Evolutionary conservation across 2,888 invertebrate genomes (phyloP), one percentile per base, ranked within the genome.

Genomic region (Pseudolycoriella hygida): DNA sequence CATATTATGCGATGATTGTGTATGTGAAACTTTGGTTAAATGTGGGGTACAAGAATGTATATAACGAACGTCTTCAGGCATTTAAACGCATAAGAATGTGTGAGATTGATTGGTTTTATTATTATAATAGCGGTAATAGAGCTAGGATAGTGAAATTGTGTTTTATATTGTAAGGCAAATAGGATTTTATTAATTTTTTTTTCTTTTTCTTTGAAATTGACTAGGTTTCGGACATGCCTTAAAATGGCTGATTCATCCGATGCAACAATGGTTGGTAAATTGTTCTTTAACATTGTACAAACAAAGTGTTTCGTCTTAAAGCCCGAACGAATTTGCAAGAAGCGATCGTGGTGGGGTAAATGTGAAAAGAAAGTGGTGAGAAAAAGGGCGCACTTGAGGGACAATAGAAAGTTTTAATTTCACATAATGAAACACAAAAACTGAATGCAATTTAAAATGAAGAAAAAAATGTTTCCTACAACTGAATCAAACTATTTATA

Each of bases 281-380:
- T 94, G 30, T 96, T 90, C 71, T 96, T 96, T 75, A 90, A 94
- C 67, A 73, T 93, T 40, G 81, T 94, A n/a, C 89, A 89, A 60
- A 86, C 88, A 1, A 85, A 89, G 60, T 96, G 96, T 57, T 94
- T 96, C 66, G 74, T 84, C 1, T 67, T 96, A 38, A 83, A 84
- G 56, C 75, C 77, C 2, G 80, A 83, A 51, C 77, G 78, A 53
- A 69, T 77, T 19, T 94, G 94, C 66, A 69, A 73, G 6, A 73
- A 79, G 54, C 69, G 80, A 5, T 78, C 80, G 1, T 85, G 86
- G 80, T 81, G 80, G 77, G 89, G 89, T 1, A 78, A 76, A 54
- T 93, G 92, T 56, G 67, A 77, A 32, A 73, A 76, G 50, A 69
- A 74, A 51, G 74, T 72, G 4, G 69, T 73, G 53, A 71, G 72